Evolutionary conservation across 2,113 vertebrate species (phyloP), one percentile per base, ranked within the genome.

Genomic region (Erythrocercus mccallii): DNA sequence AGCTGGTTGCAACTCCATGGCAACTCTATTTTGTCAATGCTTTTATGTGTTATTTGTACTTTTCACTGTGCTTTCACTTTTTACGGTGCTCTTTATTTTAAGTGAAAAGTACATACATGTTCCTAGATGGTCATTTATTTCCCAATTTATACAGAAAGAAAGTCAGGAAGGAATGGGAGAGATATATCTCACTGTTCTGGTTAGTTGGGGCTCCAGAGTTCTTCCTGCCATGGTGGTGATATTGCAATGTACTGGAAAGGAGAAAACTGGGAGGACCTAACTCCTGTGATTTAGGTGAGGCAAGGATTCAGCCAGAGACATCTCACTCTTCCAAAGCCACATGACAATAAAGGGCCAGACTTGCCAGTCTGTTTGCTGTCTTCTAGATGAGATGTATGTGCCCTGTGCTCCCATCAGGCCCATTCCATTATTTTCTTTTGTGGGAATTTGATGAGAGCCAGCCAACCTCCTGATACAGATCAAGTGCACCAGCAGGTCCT

Each of bases 181-280:
- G 21, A 12, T 11, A 24, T 5, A 60, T 33, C 38, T 72, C 21
- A 7, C 27, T 17, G 19, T 9, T 71, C 4, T 14, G 0, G 0
- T 27, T 50, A 61, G 11, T 0, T 23, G 21, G 22, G 37, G 12
- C 28, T 83, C 11, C 33, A 0, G 3, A 24, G n/a, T 56, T 40
- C 30, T 61, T 77, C 21, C 42, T 62, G 30, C 31, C 21, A 4
- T 16, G 17, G 8, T 50, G 68, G 58, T 77, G 42, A 51, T 42
- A 24, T n/a, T 54, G n/a, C 69, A 80, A 3, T 27, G 42, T 25
- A 20, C 10, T 31, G 40, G 35, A 74, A 85, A 66, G 47, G 9
- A 87, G 42, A 38, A 77, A 44, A 60, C 31, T 30, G 53, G n/a
- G 25, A 80, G 60, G n/a, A 73, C 16, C 4, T 24, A 30, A 37